phyloP scores from a whole-genome alignment of 2,888 invertebrate genomes.

The Papilio gigon region DNA sequence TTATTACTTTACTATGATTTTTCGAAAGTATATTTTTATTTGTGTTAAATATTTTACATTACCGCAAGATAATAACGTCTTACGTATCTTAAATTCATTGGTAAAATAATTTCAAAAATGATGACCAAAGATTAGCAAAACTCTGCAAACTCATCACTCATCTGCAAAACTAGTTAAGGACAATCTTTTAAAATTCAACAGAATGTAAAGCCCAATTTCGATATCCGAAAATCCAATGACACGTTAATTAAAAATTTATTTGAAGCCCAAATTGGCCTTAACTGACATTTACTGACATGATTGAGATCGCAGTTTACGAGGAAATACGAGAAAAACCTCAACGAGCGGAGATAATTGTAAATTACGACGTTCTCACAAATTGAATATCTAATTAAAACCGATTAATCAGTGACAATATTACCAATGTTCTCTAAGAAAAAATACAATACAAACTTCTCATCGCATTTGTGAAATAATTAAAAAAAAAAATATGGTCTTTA shows the following conservation, averaged over 20 bases:
- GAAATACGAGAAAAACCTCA: background rate
- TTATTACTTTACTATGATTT: no score
- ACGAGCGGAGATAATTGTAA: background rate
- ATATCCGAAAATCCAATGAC: background rate
- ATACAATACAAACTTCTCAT: background rate
- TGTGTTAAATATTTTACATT: no score
- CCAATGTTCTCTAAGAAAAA: background rate
- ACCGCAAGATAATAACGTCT: no score
- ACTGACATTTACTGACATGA: background rate
- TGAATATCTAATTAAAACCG: background rate
- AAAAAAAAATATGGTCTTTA: background rate
- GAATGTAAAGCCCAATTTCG: background rate
- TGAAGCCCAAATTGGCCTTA: background rate
- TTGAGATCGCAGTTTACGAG: background rate
- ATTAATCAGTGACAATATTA: background rate
- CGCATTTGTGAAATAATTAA: background rate
- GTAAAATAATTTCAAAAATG: no score
- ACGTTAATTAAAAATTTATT: conserved; percentile 6
- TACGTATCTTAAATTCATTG: no score
- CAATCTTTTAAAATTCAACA: background rate
- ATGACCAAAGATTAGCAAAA: no score
- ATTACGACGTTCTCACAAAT: background rate
- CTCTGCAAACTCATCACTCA: no score
- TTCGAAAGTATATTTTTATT: no score
- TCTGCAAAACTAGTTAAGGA: background rate